These are phyloP conservation scores for Columba guinea DNA, from an alignment of 2,797 vertebrate genomes.

Conservation along the genomic window DNA sequence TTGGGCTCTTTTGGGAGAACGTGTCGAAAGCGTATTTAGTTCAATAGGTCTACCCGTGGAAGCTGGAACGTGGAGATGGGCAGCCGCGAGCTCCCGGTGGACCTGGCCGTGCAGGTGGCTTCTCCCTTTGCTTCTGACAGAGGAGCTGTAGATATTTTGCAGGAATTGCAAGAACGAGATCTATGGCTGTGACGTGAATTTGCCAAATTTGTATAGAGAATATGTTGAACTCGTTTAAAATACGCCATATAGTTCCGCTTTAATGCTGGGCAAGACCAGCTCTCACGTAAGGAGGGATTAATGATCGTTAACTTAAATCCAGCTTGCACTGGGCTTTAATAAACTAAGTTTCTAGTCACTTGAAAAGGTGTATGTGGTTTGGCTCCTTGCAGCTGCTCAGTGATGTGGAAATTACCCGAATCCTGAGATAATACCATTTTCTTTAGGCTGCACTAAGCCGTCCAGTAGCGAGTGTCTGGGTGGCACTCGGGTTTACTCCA, in stretches of 20 bases:
- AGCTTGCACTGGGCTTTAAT: constrained; percentile 42
- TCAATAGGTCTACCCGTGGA: neutral
- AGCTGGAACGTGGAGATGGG: neutral
- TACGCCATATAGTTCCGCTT: neutral
- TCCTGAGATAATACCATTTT: neutral
- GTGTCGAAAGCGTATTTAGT: constrained; percentile 19
- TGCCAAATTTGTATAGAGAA: constrained; percentile 46
- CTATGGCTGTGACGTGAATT: constrained; percentile 9
- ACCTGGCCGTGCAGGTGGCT: neutral
- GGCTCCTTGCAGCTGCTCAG: neutral
- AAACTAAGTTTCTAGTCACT: constrained; percentile 3
- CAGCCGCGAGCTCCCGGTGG: neutral
- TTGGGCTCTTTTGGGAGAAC: constrained; percentile 19
- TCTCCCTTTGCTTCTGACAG: neutral
- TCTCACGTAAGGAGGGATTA: neutral
- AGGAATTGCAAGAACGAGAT: constrained; percentile 7
- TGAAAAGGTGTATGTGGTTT: neutral
- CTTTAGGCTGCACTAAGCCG: neutral
- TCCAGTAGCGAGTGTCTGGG: neutral
- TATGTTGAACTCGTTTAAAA: constrained; percentile 20
- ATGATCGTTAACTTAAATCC: constrained; percentile 1
- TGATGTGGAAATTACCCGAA: neutral
- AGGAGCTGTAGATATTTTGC: neutral
- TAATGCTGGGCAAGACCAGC: constrained; percentile 12
- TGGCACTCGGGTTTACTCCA: neutral